Percentiles rank a stretch among this genome's conserved stretches.
phyloP scores from a whole-genome alignment of 2,888 invertebrate genomes.

The Penaeus monodon region DNA sequence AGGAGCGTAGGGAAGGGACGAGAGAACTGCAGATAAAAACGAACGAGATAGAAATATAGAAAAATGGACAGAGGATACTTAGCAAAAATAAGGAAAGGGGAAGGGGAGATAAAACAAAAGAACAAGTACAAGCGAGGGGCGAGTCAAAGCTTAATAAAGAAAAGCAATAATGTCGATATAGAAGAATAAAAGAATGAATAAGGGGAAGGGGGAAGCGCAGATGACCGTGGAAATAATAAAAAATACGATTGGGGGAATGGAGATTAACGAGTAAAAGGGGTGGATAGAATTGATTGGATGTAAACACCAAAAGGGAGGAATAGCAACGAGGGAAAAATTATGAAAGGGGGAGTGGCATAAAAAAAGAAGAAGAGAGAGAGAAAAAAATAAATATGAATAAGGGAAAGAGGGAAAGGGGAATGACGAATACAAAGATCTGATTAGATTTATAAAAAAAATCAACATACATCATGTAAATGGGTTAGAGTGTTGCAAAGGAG shows the following conservation, averaged over 20 bases:
- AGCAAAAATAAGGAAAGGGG: conserved; percentile 32
- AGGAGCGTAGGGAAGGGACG: background rate
- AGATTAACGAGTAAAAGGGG: conserved; percentile 45
- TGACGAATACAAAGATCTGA: no score
- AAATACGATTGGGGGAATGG: conserved; percentile 19
- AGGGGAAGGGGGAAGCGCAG: conserved; percentile 27
- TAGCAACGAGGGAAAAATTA: conserved; percentile 30
- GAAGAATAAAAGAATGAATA: conserved; percentile 33
- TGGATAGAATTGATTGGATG: conserved; percentile 45
- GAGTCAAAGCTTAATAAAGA: conserved; percentile 53
- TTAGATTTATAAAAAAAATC: no score
- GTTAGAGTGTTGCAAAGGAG: no score
- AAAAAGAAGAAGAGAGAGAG: background rate
- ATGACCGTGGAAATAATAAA: conserved; percentile 22
- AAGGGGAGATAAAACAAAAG: conserved; percentile 50
- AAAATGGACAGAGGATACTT: background rate
- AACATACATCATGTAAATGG: no score
- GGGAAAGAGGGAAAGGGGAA: background rate
- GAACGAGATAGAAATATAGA: background rate
- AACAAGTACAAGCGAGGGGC: conserved; percentile 49
- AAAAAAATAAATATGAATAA: conserved; percentile 35
- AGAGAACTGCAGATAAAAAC: conserved; percentile 1
- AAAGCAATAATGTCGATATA: conserved; percentile 55
- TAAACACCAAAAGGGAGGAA: conserved; percentile 40
- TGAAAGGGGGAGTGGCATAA: background rate